These are phyloP conservation scores for Ictalurus punctatus DNA, from an alignment of 2,113 vertebrate species.

Conservation along the genomic window DNA sequence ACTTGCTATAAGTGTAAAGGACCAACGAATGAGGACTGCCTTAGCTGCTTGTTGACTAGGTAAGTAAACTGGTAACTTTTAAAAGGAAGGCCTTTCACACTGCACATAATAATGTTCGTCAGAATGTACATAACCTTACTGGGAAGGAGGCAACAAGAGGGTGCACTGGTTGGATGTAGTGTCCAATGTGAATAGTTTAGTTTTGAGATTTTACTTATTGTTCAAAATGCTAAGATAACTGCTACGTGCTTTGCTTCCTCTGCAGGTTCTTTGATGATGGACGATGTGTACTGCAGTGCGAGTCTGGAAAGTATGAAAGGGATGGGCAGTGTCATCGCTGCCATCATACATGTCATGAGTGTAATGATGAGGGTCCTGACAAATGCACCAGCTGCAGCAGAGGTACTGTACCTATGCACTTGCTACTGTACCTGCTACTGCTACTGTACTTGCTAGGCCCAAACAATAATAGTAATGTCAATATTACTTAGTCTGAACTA, in stretches of 20 bases:
- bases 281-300: constrained; percentile 74
- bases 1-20: constrained; percentile 83
- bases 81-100: background rate
- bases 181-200: background rate
- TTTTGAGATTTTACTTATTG: background rate
- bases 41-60: constrained; percentile 75
- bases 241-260: background rate
- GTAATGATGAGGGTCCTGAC: constrained; percentile 78
- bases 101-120: background rate
- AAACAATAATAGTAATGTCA: background rate
- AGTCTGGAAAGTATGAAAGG: constrained; percentile 74
- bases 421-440: background rate
- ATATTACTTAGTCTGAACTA: background rate
- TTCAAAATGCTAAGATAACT: background rate
- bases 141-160: background rate
- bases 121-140: background rate
- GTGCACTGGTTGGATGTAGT: background rate
- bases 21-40: constrained; percentile 78
- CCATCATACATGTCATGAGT: constrained; percentile 86
- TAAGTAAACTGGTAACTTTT: constrained; percentile 58
- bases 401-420: constrained; percentile 69
- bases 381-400: constrained; percentile 82
- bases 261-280: constrained; percentile 82
- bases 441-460: background rate
- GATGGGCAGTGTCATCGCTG: constrained; percentile 78